Percentiles rank a stretch among this genome's conserved stretches.
phyloP scores from a whole-genome alignment of 37 sponge, comb jelly and placozoan genomes.

The Amphimedon queenslandica region DNA sequence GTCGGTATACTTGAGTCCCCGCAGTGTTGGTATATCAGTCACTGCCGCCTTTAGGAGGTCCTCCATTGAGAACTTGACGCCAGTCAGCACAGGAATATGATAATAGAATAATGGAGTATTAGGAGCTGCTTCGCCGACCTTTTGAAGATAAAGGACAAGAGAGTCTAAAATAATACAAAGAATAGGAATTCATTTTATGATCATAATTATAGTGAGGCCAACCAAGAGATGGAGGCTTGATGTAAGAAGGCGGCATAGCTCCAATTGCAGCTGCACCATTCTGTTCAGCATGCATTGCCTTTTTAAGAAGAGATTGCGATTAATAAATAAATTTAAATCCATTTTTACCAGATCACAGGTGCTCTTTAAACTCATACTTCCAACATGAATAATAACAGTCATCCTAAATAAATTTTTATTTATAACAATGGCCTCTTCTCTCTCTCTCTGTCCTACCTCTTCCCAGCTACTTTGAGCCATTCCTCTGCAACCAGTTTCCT shows the following conservation, averaged over 20 bases:
- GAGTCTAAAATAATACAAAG: constrained; percentile 52
- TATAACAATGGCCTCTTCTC: background rate
- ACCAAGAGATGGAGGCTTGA: constrained; percentile 72
- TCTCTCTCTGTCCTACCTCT: constrained; percentile 63
- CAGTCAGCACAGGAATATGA: constrained; percentile 65
- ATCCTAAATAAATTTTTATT: constrained; percentile 26
- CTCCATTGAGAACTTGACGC: constrained; percentile 61
- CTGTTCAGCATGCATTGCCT: constrained; percentile 67
- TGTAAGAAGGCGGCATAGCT: constrained; percentile 54
- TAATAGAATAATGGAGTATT: constrained; percentile 68
- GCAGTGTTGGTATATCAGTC: constrained; percentile 43
- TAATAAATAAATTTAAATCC: background rate
- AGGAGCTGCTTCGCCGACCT: constrained; percentile 63
- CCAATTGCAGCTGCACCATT: constrained; percentile 55
- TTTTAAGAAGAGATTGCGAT: background rate
- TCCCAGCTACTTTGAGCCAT: constrained; percentile 49
- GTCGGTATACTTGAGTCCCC: constrained; percentile 61
- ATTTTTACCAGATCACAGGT: constrained; percentile 68
- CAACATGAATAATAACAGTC: constrained; percentile 75
- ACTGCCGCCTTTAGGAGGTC: constrained; percentile 44
- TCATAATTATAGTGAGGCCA: background rate
- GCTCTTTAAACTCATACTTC: constrained; percentile 58
- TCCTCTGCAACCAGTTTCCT: constrained; percentile 63
- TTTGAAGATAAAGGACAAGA: constrained; percentile 48
- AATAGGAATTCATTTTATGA: background rate